Base-by-base conservation (phyloP, 1,140 invertebrate genomes). In the Rhynchophorus ferrugineus region DNA sequence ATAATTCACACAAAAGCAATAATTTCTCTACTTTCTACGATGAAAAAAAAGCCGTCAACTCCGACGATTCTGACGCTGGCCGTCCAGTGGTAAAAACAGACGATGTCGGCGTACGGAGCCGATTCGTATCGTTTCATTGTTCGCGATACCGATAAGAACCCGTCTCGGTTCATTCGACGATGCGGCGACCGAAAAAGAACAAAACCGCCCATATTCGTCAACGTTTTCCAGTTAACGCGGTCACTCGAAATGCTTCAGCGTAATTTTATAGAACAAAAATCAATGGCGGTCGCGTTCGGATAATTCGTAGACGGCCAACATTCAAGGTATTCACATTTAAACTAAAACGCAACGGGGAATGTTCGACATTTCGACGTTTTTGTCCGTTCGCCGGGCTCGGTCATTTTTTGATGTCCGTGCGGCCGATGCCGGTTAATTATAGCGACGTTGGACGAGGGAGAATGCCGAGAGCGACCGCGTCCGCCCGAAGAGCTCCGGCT, bases 221-320 rank as follows among this genome's bases (percentile, higher is more conserved):
- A 37, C 49, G 35, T 41, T 52, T 60, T 60, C 58, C 58, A 60
- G 54, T 57, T 54, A 60, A 57, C 49, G 42, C 51, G 58, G 54
- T 60, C 54, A 38, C 35, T 51, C 55, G 44, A 55, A 59, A 60
- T 60, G 49, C 58, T 55, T 60, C 33, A 49, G 51, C 47, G 58
- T 52, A 60, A 60, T 60, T 57, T 60, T 57, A 60, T 57, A 60
- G 55, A 54, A 60, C 58, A 60, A 60, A 57, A 60, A 57, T 57
- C 58, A 60, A 57, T 60, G 58, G 58, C 50, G 49, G 34, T 35
- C 59, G 50, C 58, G 43, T 46, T 45, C 36, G 36, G 37, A 55
- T 58, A 59, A 59, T 61, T 54, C 52, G 39, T 49, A 61, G 59
- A 56, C 59, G 39, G 20, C 37, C 48, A 49, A 62, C 56, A 62